Conservation (phyloP, 2,888 invertebrate genomes). For the Andrena chrysosceles region DNA sequence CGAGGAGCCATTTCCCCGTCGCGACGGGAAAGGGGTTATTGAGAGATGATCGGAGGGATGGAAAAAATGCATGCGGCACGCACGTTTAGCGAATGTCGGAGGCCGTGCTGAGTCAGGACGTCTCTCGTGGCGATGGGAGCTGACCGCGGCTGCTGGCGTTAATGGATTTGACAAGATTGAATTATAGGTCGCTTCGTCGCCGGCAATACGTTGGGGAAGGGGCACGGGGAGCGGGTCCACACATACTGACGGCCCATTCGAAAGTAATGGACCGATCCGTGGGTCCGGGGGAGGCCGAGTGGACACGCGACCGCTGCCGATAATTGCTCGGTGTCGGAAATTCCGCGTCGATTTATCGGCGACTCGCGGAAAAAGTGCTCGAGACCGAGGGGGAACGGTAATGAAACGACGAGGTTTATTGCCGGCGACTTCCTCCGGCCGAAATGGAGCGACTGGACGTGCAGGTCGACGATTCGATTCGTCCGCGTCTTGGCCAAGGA, state of each 20-base stretch:
- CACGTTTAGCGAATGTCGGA: slow-evolving; percentile 28
- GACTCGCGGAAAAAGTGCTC: slow-evolving; percentile 54
- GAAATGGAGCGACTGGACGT: background rate
- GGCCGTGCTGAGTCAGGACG: slow-evolving; percentile 62
- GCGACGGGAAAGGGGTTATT: background rate
- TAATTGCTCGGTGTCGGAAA: slow-evolving; percentile 72
- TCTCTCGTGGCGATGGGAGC: slow-evolving; percentile 56
- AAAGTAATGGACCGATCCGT: slow-evolving; percentile 73
- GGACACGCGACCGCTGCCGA: slow-evolving; percentile 74
- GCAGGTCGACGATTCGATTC: background rate
- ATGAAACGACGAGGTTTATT: slow-evolving; percentile 64
- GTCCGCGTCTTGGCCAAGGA: background rate
- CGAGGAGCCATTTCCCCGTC: background rate
- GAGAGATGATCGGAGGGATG: background rate
- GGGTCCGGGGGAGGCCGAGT: slow-evolving; percentile 43
- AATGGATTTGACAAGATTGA: slow-evolving; percentile 80
- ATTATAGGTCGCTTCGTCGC: slow-evolving; percentile 72
- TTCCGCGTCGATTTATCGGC: slow-evolving; percentile 72
- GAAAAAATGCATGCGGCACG: background rate
- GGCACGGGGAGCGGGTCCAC: slow-evolving; percentile 27
- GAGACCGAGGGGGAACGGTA: slow-evolving; percentile 42
- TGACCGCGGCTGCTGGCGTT: slow-evolving; percentile 67
- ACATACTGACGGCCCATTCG: slow-evolving; percentile 69
- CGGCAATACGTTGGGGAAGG: slow-evolving; percentile 57
- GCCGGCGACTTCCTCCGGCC: slow-evolving; percentile 42